Evolutionary conservation across 2,888 invertebrate genomes (phyloP), one percentile per base, ranked within the genome.

Genomic region (Meiosimyza decipiens): DNA sequence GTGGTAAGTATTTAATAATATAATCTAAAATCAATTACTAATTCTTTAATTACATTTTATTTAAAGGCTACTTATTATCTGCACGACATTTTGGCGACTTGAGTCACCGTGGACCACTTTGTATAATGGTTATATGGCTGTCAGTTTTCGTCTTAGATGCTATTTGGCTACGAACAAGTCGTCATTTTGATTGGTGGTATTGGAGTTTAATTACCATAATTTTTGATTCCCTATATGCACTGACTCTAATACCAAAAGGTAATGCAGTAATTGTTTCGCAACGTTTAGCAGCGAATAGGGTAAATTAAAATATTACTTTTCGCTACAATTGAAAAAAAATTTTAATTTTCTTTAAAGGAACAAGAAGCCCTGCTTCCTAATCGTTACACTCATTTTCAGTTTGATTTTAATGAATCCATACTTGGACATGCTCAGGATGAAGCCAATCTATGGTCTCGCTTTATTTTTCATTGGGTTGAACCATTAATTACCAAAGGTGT

Each of bases 401-500:
- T 91, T 77, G 93, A 92, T 80, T 86, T 89, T 13, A 83, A 95
- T 83, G 92, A 93, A 78, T 89, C 89, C 73, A 90, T 93, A 78
- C 87, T 96, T 77, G 96, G 96, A 0, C 91, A 93, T 70, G 96
- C 95, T 2, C 93, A 96, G 91, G 94, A 95, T 86, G 91, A 92
- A 75, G 88, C 89, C 15, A 90, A 91, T 70, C 90, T 89, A 82
- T 81, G 92, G 3, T 95, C 96, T 0, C 91, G 91, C 82, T 88
- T 97, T n/a, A 86, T 93, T 33, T 96, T 98, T 85, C 89, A 91
- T 74, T 98, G 98, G 98, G 96, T 96, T 1, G 91, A 92, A 76
- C 94, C 95, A 3, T 87, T 98, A 71, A 92, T 98, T 86, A 87
- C 90, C 73, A 96, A 95, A 88, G 97, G 96, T 1, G 88, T 91